These are phyloP conservation scores for Dicranocentrus wangi DNA, from an alignment of 2,888 invertebrate genomes.

Conservation along the genomic window DNA sequence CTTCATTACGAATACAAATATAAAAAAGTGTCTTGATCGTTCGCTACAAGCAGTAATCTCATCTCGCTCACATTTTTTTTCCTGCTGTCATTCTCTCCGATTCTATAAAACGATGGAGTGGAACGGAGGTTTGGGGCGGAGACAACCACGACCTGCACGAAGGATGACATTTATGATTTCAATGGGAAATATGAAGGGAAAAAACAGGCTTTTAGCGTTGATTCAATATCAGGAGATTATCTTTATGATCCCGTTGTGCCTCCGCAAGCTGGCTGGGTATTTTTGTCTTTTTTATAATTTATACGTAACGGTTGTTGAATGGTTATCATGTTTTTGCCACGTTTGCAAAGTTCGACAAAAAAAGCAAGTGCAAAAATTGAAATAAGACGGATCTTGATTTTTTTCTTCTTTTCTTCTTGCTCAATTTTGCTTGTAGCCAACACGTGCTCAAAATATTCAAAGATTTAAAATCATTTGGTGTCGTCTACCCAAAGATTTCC, in stretches of 20 bases:
- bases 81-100: not conserved
- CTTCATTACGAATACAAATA: constrained; percentile 6
- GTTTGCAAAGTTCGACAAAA: too few relatives aligned
- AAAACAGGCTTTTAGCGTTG: constrained; percentile 37
- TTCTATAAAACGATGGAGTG: not conserved
- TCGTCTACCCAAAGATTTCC: too few relatives aligned
- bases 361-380: too few relatives aligned
- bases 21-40: constrained; percentile 7
- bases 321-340: too few relatives aligned
- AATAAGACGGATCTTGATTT: too few relatives aligned
- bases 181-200: not conserved
- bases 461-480: too few relatives aligned
- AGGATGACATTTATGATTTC: constrained; percentile 23
- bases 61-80: not conserved
- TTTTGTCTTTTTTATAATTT: constrained; percentile 9
- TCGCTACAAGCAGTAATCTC: too few relatives aligned
- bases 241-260: not conserved
- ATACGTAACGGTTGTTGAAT: too few relatives aligned
- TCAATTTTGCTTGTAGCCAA: too few relatives aligned
- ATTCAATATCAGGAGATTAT: not conserved
- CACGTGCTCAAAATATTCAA: too few relatives aligned
- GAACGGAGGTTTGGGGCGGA: not conserved
- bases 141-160: constrained; percentile 1
- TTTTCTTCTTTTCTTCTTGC: too few relatives aligned
- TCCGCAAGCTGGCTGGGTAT: not conserved